phyloP scores from a whole-genome alignment of 2,797 vertebrate genomes.

The Sebastes variabilis region DNA sequence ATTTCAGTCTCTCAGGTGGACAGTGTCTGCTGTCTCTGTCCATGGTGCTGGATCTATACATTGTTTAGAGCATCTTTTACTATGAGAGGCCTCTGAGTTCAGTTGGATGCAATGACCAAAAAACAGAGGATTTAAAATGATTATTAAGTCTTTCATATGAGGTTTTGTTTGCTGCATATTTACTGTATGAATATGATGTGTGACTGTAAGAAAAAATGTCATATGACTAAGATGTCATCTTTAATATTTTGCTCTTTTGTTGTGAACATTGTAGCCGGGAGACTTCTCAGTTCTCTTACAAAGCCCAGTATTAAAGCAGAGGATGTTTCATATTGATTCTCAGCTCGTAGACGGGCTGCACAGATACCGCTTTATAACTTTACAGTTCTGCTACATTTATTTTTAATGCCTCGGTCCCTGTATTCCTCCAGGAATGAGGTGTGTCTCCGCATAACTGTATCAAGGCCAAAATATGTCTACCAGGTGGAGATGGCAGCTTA shows the following conservation, averaged over 20 bases:
- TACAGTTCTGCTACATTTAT: constrained; percentile 3
- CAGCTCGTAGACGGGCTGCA: background rate
- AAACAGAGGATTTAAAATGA: background rate
- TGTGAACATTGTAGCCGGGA: background rate
- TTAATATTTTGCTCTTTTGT: background rate
- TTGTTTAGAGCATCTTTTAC: background rate
- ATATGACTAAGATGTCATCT: too few relatives aligned
- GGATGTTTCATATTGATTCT: background rate
- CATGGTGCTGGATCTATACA: constrained; percentile 55
- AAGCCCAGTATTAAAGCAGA: background rate
- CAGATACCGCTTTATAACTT: background rate
- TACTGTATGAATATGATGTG: background rate
- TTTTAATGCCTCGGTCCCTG: background rate
- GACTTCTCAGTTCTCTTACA: background rate
- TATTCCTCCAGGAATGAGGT: constrained; percentile 14
- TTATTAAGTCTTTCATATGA: background rate
- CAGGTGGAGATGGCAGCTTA: constrained; percentile 28
- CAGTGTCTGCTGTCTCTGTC: constrained; percentile 44
- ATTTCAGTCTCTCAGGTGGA: background rate
- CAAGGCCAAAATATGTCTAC: constrained; percentile 23
- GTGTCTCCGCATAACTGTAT: constrained; percentile 25
- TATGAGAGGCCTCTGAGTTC: background rate
- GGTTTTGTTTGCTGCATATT: background rate
- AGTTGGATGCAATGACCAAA: background rate
- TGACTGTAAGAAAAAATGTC: background rate